Percentiles rank a stretch among this genome's conserved stretches.
These are phyloP conservation scores for Brachylomia viminalis DNA, from an alignment of 2,888 invertebrate genomes.

Conservation along the genomic window DNA sequence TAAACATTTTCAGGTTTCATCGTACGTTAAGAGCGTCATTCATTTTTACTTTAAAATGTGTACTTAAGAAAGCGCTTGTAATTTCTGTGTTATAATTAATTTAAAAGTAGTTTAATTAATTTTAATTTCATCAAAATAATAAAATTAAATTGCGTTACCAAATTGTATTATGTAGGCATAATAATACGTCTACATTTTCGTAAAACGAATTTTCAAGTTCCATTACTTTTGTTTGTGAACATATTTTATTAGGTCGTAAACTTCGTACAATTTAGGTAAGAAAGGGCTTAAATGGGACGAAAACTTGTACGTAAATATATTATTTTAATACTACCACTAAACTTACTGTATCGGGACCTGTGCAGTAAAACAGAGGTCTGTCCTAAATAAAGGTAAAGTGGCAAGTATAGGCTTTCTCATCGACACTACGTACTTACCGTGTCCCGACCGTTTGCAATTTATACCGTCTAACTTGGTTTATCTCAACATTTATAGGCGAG, in stretches of 20 bases:
- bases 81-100: not conserved
- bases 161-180: not conserved
- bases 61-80: not conserved
- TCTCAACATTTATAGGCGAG: conserved; percentile 52
- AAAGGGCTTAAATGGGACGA: conserved; percentile 45
- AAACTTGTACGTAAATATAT: conserved; percentile 59
- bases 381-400: conserved; percentile 62
- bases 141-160: not conserved
- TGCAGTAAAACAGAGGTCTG: conserved; percentile 54
- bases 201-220: conserved; percentile 15
- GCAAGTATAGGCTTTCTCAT: conserved; percentile 37
- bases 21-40: not conserved
- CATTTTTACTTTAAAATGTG: conserved; percentile 1
- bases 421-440: conserved; percentile 20
- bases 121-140: not conserved
- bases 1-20: not conserved
- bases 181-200: not conserved
- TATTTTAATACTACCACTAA: conserved; percentile 56
- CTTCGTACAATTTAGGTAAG: conserved; percentile 24
- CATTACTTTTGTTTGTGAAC: conserved; percentile 33
- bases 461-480: conserved; percentile 57
- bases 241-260: conserved; percentile 55
- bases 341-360: conserved; percentile 39
- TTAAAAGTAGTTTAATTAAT: not conserved
- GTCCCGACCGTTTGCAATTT: conserved; percentile 55